Conservation (phyloP, 2,797 vertebrate species). For the Hirundo rustica region DNA sequence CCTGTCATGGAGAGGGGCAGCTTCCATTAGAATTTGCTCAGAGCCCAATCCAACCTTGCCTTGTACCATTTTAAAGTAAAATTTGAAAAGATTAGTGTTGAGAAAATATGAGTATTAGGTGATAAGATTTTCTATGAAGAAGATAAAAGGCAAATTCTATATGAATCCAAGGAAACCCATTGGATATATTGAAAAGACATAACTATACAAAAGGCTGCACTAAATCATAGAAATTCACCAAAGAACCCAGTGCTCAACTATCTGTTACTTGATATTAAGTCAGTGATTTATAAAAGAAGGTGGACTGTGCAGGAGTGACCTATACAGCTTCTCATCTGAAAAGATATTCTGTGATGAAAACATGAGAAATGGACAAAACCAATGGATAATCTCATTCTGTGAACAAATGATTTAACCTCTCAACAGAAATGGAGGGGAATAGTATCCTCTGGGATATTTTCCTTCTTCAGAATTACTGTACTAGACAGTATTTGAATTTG, state of each 20-base stretch:
- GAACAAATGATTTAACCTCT: background rate
- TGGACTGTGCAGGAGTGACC: background rate
- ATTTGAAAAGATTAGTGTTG: background rate
- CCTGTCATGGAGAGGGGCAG: background rate
- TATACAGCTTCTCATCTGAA: background rate
- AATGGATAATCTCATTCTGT: background rate
- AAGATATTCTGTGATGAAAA: background rate
- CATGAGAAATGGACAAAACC: background rate
- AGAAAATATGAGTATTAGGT: background rate
- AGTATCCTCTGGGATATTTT: background rate
- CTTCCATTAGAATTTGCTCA: background rate
- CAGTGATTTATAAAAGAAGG: background rate
- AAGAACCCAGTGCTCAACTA: background rate
- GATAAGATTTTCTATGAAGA: background rate
- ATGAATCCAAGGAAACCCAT: background rate
- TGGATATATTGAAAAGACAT: background rate
- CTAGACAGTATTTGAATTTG: background rate
- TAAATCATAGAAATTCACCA: background rate
- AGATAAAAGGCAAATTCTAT: background rate
- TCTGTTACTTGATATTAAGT: background rate
- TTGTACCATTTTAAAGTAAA: background rate
- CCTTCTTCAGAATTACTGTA: background rate
- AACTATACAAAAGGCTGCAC: background rate
- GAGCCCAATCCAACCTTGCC: background rate
- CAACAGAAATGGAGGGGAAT: background rate